phyloP scores from a whole-genome alignment of 2,888 invertebrate species.

The Andrena marginata region DNA sequence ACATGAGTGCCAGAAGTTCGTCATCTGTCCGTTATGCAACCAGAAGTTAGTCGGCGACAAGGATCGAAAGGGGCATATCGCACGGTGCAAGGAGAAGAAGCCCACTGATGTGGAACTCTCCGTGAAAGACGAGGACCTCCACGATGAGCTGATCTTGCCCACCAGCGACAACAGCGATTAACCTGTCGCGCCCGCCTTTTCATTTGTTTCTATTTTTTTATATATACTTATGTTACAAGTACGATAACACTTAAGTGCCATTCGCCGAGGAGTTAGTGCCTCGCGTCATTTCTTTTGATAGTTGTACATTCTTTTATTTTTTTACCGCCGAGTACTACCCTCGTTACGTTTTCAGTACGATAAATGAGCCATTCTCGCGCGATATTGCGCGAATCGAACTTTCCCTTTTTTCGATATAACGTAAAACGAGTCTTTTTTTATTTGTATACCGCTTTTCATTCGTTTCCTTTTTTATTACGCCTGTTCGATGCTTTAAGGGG shows the following conservation, averaged over 20 bases:
- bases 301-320: not conserved
- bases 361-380: too few relatives aligned
- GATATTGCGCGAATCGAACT: too few relatives aligned
- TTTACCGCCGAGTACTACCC: too few relatives aligned
- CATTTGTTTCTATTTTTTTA: too few relatives aligned
- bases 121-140: not conserved
- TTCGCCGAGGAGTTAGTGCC: not conserved
- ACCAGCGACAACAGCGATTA: not conserved
- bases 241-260: not conserved
- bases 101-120: too few relatives aligned
- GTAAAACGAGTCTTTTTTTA: too few relatives aligned
- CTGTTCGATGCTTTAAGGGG: too few relatives aligned
- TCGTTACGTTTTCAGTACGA: too few relatives aligned
- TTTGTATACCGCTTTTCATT: too few relatives aligned
- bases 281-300: not conserved
- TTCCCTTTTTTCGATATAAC: too few relatives aligned
- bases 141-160: not conserved
- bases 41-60: fast-evolving
- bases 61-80: not conserved
- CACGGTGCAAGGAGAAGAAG: not conserved
- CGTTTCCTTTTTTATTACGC: too few relatives aligned
- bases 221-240: too few relatives aligned
- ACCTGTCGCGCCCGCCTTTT: not conserved
- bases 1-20: not conserved
- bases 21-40: conserved; percentile 22